These are phyloP conservation scores for Aphodius granarius DNA, from an alignment of 2,888 invertebrate species.

Conservation along the genomic window DNA sequence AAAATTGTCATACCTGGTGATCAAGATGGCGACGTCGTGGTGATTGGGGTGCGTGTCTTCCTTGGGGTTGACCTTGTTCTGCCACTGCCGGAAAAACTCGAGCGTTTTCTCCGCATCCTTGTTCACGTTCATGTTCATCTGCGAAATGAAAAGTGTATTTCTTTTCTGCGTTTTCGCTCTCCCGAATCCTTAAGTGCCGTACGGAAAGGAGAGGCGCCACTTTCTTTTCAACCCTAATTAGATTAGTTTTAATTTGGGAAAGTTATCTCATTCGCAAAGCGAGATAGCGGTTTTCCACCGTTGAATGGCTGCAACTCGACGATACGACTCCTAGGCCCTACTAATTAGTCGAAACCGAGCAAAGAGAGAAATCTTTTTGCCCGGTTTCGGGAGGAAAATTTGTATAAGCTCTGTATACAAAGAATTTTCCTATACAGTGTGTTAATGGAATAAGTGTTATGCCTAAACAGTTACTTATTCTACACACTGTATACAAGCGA, in stretches of 20 bases:
- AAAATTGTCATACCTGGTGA: slow-evolving; percentile 54
- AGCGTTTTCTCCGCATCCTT: slow-evolving; percentile 57
- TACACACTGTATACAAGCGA: no score
- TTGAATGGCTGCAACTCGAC: background rate
- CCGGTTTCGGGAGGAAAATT: no score
- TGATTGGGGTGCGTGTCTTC: slow-evolving; percentile 60
- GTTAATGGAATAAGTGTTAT: no score
- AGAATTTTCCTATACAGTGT: no score
- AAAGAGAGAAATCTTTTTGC: no score
- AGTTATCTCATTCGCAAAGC: background rate
- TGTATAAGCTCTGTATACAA: no score
- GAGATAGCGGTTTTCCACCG: background rate
- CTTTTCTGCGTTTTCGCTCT: background rate
- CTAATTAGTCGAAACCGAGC: no score
- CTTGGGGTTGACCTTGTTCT: slow-evolving; percentile 56
- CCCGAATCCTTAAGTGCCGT: no score
- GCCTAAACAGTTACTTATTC: no score
- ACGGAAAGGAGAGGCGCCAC: no score
- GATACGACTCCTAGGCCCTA: background rate
- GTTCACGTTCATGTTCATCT: slow-evolving; percentile 50
- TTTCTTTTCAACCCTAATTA: background rate
- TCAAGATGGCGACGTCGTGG: slow-evolving; percentile 60
- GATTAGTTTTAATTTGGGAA: slow-evolving; percentile 1
- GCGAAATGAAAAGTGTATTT: slow-evolving; percentile 22
- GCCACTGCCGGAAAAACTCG: slow-evolving; percentile 60